Base-by-base conservation (phyloP, 2,797 vertebrate species). In the Peromyscus eremicus region DNA sequence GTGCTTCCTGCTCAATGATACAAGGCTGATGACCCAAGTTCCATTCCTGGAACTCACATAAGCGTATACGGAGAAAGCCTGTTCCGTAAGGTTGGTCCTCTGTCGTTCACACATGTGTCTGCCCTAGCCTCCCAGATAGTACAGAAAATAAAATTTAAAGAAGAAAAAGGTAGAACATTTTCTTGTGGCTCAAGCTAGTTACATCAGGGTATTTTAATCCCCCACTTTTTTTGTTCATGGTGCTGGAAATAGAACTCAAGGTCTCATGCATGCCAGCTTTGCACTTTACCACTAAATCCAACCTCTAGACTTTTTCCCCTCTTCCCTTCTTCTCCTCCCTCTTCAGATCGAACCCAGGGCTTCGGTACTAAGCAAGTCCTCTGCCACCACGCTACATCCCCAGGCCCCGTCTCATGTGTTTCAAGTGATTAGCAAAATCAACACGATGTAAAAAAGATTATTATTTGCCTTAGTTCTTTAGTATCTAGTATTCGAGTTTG, bases 391-490 rank as follows among this genome's bases (percentile, higher is more conserved):
- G 25, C 0, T 17, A 0, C 29, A 16, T 62, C 19, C 2, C 43
- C 8, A 49, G 4, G 3, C 40, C 23, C 17, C 2, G 8, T 46
- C 91, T 29, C 32, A 64, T 13, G 19, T 75, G 80, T 89, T 86
- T 73, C 86, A 83, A 68, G n/a, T 25, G 91, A 75, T 16, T 62
- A 32, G 43, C 17, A 93, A 43, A 94, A 86, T 32, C 43, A 96
- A 23, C 6, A 13, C 19, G 57, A 73, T 76, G 27, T 71, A 40
- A 64, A 87, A 88, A 52, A 89, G 77, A 75, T 91, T 46, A 66
- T 80, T 86, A 37, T 52, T 93, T 96, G 6, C 12, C 6, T 87
- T 71, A 60, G 32, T 43, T 93, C 92, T 93, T 86, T 92, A 87
- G 16, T 43, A 49, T 40, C 32, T 92, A 43, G 32, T 32, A 66